A percentile compares a stretch with the other conserved stretches of the same genome.
phyloP scores from a whole-genome alignment of 2,113 vertebrate species.

The Neotoma lepida region DNA sequence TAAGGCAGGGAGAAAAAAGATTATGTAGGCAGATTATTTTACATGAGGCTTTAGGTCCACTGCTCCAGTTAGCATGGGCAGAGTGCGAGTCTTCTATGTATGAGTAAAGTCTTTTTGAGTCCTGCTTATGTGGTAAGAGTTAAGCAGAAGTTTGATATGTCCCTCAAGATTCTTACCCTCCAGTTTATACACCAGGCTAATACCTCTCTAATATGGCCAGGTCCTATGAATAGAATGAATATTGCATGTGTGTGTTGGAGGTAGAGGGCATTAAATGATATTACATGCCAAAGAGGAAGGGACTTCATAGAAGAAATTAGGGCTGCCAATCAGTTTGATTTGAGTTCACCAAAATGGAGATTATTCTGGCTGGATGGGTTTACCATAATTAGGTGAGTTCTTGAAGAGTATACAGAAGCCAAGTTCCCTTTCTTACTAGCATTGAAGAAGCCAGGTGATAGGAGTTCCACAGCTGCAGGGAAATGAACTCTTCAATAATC shows the following conservation, averaged over 20 bases:
- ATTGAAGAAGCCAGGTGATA: background rate
- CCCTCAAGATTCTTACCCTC: background rate
- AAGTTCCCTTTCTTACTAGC: background rate
- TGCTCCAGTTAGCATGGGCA: background rate
- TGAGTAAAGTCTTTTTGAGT: background rate
- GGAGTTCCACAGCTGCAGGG: background rate
- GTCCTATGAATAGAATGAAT: background rate
- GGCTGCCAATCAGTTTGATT: background rate
- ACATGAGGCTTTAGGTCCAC: background rate
- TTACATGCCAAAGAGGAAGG: background rate
- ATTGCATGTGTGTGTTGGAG: background rate
- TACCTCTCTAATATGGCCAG: background rate
- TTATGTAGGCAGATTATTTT: background rate
- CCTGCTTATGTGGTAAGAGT: background rate
- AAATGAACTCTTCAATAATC: background rate
- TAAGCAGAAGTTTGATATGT: background rate
- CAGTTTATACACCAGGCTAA: background rate
- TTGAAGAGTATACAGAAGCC: background rate
- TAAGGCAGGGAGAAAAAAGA: conserved; percentile 21
- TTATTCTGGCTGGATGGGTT: background rate
- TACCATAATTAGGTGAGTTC: background rate
- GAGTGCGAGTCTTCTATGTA: background rate
- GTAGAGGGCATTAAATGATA: background rate
- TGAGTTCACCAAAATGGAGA: background rate
- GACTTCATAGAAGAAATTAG: background rate